These are phyloP conservation scores for Silurus glanis DNA, from an alignment of 2,113 vertebrate genomes.

Conservation along the genomic window DNA sequence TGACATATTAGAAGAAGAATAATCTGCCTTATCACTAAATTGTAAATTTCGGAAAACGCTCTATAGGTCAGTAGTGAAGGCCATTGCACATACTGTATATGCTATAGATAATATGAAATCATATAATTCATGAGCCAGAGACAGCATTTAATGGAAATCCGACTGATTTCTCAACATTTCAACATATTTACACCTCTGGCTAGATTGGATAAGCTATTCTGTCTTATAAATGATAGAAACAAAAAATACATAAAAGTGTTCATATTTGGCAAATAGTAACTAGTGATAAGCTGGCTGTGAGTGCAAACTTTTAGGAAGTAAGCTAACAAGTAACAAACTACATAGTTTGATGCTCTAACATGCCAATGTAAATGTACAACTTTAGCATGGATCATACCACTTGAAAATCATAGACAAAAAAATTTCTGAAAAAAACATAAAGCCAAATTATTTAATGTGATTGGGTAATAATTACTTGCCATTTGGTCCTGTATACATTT, in stretches of 20 bases:
- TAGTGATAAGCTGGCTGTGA: background rate
- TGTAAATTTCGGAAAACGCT: background rate
- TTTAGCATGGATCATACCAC: no score
- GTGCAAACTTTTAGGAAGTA: background rate
- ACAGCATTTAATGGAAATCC: background rate
- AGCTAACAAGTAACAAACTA: background rate
- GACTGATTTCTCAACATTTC: background rate
- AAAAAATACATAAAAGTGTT: background rate
- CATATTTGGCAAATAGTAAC: background rate
- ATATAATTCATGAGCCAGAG: background rate
- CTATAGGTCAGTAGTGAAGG: background rate
- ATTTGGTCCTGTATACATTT: background rate
- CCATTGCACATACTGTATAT: background rate
- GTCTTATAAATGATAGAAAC: background rate
- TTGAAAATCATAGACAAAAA: background rate
- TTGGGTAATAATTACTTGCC: background rate
- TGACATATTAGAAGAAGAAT: conserved; percentile 43
- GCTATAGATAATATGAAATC: background rate
- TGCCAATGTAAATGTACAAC: no score
- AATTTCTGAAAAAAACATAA: background rate
- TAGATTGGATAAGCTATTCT: background rate
- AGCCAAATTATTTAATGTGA: background rate
- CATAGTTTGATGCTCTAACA: background rate
- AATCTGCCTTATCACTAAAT: background rate
- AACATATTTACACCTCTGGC: background rate